These are phyloP conservation scores for Panthera uncia DNA, from an alignment of 2,113 vertebrate genomes.

Conservation along the genomic window DNA sequence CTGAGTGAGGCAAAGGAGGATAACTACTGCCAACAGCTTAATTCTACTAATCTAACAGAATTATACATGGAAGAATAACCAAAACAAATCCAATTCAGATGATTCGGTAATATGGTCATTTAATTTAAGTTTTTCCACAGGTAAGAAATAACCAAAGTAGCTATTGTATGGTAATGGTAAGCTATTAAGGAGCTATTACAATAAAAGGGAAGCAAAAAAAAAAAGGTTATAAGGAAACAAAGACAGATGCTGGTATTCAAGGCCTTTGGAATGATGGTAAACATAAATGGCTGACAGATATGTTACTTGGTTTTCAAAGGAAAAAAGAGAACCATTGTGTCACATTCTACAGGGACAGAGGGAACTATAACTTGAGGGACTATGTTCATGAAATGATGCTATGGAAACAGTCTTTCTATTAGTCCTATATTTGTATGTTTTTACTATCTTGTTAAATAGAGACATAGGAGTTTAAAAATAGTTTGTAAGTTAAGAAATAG, in stretches of 20 bases:
- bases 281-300: neutral
- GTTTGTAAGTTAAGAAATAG: neutral
- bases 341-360: too few species aligned
- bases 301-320: neutral
- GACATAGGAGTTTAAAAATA: neutral
- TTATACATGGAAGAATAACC: neutral
- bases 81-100: neutral
- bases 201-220: neutral
- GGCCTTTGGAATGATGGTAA: neutral
- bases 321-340: too few species aligned
- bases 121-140: neutral
- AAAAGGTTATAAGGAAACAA: neutral
- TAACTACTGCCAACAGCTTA: neutral
- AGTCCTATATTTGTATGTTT: neutral
- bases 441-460: neutral
- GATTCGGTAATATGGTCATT: neutral
- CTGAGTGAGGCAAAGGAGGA: too few species aligned
- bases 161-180: neutral
- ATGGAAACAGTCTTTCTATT: neutral
- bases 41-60: neutral
- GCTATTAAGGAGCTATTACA: neutral
- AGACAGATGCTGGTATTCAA: neutral
- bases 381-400: neutral
- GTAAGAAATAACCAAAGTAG: neutral
- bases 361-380: too few species aligned